Conservation (phyloP, 2,888 invertebrate species). For the Tromatobia lineatoria region DNA sequence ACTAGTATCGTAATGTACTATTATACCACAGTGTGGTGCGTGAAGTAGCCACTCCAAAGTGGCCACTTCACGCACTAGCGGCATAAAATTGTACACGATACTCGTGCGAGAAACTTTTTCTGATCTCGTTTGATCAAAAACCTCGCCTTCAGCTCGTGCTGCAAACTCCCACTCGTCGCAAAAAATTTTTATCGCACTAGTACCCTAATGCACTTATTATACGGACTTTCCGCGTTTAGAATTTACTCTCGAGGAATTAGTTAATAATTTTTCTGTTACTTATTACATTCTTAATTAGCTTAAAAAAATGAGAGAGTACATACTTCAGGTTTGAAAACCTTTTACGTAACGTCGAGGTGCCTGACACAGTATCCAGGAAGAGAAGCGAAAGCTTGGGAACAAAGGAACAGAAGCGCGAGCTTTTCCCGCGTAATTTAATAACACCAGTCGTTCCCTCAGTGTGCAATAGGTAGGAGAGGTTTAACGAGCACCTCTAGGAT, state of each 20-base stretch:
- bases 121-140: no score
- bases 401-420: constrained; percentile 55
- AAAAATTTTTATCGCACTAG: no score
- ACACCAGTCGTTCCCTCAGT: constrained; percentile 63
- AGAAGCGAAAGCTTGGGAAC: constrained; percentile 29
- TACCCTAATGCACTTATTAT: no score
- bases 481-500: constrained; percentile 76
- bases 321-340: neutral
- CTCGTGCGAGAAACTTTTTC: no score
- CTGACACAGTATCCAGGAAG: constrained; percentile 10
- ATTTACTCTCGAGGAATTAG: neutral
- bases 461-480: constrained; percentile 63
- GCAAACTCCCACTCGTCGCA: no score
- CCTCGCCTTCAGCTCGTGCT: no score
- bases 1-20: no score
- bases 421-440: constrained; percentile 71
- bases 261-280: neutral
- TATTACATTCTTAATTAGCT: constrained; percentile 1
- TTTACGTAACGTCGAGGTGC: neutral
- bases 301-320: neutral
- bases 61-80: no score
- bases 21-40: no score
- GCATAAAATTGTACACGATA: no score
- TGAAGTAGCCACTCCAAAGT: no score
- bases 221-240: neutral